Percentiles rank a stretch among this genome's conserved stretches.
phyloP scores from a whole-genome alignment of 2,888 invertebrate genomes.

The Xylophagus ater region DNA sequence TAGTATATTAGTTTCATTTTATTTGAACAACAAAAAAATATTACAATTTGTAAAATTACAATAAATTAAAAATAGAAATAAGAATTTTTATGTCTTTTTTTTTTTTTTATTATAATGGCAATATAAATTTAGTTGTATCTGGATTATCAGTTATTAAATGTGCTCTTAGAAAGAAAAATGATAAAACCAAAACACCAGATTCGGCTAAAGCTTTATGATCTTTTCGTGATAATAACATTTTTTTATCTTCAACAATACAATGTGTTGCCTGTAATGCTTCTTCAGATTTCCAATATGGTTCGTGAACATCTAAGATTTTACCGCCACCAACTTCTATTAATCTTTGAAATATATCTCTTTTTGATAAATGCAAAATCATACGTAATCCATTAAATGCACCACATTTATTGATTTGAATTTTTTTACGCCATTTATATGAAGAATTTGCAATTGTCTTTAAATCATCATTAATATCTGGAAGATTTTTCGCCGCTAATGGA shows the following conservation, averaged over 20 bases:
- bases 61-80: neutral
- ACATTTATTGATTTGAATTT: conserved; percentile 40
- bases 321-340: conserved; percentile 73
- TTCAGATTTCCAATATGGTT: conserved; percentile 26
- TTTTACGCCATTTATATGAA: conserved; percentile 58
- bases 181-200: conserved; percentile 26
- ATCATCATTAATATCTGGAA: conserved; percentile 37
- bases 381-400: conserved; percentile 45
- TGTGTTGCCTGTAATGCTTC: conserved; percentile 27
- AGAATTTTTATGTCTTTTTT: too few relatives aligned
- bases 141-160: conserved; percentile 34
- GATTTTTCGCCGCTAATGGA: conserved; percentile 44
- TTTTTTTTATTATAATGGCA: neutral
- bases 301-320: conserved; percentile 43
- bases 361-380: conserved; percentile 49
- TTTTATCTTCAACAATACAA: conserved; percentile 34
- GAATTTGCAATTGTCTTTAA: conserved; percentile 47
- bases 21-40: neutral
- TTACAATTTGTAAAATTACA: neutral
- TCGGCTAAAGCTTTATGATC: conserved; percentile 27
- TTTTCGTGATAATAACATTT: conserved; percentile 23
- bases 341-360: conserved; percentile 51
- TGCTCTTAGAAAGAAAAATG: conserved; percentile 35
- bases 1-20: neutral
- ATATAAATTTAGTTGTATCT: conserved; percentile 26